Evolutionary conservation across 1,140 invertebrate species (phyloP).

Genomic region (Listronotus bonariensis): DNA sequence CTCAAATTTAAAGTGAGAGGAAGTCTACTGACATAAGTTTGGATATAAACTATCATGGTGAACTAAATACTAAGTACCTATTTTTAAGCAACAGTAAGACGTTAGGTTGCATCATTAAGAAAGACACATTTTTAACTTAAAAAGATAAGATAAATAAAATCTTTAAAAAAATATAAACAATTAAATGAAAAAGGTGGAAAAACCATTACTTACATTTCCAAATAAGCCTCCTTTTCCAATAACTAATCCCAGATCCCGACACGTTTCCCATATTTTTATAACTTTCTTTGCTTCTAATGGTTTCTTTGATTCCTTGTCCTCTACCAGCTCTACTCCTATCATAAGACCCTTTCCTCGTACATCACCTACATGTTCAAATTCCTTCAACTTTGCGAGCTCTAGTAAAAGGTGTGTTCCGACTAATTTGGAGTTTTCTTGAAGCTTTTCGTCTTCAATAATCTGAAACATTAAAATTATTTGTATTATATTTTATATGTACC

Average conservation of each 20-base stretch:
- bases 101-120: no score
- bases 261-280: slow-evolving; percentile 77
- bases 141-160: no score
- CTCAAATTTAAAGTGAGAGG: no score
- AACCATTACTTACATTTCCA: slow-evolving; percentile 74
- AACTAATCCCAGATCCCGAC: slow-evolving; percentile 84
- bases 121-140: no score
- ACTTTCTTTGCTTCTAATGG: slow-evolving; percentile 70
- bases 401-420: slow-evolving; percentile 85
- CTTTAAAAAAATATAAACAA: no score
- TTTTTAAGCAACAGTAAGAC: no score
- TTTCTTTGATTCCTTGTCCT: slow-evolving; percentile 66
- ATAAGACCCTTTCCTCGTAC: slow-evolving; percentile 97
- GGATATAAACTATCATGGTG: no score
- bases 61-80: no score
- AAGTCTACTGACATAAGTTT: no score
- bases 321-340: slow-evolving; percentile 89
- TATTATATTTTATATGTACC: neutral
- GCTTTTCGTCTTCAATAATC: slow-evolving; percentile 90
- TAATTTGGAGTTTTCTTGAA: slow-evolving; percentile 75
- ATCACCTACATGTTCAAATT: slow-evolving; percentile 82
- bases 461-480: slow-evolving; percentile 50
- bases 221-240: slow-evolving; percentile 85
- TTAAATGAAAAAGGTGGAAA: no score
- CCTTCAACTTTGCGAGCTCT: slow-evolving; percentile 72